Conservation (phyloP, 35 echinoderm and acorn worm genomes). For the Hemicentrotus pulcherrimus region DNA sequence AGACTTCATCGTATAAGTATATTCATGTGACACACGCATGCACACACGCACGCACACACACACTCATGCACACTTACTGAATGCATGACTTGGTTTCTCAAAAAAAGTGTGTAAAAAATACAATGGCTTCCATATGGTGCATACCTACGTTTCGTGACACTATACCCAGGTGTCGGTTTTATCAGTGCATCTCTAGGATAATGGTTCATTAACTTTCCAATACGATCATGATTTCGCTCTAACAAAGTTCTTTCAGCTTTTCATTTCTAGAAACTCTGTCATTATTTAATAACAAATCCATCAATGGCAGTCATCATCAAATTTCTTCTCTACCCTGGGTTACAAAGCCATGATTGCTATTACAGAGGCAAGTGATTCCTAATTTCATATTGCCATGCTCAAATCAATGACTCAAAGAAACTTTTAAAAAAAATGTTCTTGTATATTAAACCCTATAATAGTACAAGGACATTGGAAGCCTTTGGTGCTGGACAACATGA, state of each 20-base stretch:
- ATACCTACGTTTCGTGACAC: no score
- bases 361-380: background rate
- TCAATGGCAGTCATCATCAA: background rate
- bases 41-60: background rate
- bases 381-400: background rate
- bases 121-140: background rate
- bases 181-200: no score
- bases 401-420: background rate
- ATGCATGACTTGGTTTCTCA: no score
- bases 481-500: background rate
- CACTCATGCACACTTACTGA: no score
- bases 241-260: background rate
- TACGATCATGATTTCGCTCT: background rate
- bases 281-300: background rate
- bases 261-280: background rate
- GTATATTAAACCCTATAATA: background rate
- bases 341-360: background rate
- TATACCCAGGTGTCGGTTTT: no score
- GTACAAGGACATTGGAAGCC: background rate
- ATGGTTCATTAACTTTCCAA: background rate
- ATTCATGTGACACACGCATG: no score
- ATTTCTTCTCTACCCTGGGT: background rate
- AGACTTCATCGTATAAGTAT: no score
- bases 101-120: background rate
- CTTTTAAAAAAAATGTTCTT: background rate